Percentiles rank a stretch among this genome's conserved stretches.
These are phyloP conservation scores for Platycnemis pennipes DNA, from an alignment of 2,888 invertebrate species.

Conservation along the genomic window DNA sequence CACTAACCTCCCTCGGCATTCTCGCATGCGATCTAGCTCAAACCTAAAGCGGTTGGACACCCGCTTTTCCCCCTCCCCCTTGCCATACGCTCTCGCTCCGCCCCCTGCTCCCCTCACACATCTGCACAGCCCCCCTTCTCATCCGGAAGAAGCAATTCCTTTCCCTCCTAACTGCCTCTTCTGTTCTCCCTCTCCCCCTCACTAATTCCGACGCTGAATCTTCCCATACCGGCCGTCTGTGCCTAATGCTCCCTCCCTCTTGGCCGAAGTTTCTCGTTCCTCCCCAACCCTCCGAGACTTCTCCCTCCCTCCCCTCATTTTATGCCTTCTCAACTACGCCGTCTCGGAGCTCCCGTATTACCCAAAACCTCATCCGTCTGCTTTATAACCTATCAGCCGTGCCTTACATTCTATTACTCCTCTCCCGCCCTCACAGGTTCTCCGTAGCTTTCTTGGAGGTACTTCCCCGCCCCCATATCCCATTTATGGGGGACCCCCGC, in stretches of 20 bases:
- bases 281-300: neutral
- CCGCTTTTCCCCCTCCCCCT: neutral
- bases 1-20: neutral
- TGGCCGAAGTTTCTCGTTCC: neutral
- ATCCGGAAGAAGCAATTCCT: constrained; percentile 40
- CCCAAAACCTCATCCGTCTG: constrained; percentile 38
- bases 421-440: neutral
- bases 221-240: constrained; percentile 44
- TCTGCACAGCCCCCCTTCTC: constrained; percentile 17
- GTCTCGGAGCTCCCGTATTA: constrained; percentile 44
- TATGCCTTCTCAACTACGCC: constrained; percentile 25
- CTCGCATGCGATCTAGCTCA: neutral
- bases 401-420: constrained; percentile 55
- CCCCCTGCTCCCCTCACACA: neutral
- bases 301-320: neutral
- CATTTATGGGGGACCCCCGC: neutral
- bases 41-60: neutral
- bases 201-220: constrained; percentile 62
- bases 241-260: constrained; percentile 23
- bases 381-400: constrained; percentile 59
- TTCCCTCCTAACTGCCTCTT: constrained; percentile 10
- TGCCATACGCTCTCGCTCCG: too few relatives aligned
- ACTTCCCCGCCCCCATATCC: neutral
- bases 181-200: constrained; percentile 20
- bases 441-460: neutral